Percentiles rank a stretch among this genome's conserved stretches.
phyloP scores from a whole-genome alignment of 2,888 invertebrate species.

The Diplazon laetatorius region DNA sequence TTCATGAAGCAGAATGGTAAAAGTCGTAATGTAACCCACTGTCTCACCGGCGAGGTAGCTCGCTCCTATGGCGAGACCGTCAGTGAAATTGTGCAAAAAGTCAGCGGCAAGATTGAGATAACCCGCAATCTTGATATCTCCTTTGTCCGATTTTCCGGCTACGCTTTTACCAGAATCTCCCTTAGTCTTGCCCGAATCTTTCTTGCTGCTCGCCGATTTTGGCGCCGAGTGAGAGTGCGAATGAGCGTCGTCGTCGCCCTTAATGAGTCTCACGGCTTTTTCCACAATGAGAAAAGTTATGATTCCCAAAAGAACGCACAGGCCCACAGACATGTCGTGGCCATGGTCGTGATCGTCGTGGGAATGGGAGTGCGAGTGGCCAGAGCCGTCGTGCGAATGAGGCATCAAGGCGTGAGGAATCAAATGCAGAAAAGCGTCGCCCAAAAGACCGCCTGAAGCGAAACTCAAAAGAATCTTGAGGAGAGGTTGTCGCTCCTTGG shows the following conservation, averaged over 20 bases:
- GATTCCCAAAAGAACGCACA: slow-evolving; percentile 97
- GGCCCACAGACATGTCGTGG: slow-evolving; percentile 95
- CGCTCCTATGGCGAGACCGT: slow-evolving; percentile 99
- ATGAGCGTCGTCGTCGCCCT: slow-evolving; percentile 90
- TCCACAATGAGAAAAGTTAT: slow-evolving; percentile 96
- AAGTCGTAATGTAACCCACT: slow-evolving; percentile 94
- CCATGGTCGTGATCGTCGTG: slow-evolving; percentile 84
- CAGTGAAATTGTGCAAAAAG: slow-evolving; percentile 99
- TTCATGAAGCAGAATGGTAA: slow-evolving; percentile 98
- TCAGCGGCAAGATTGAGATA: slow-evolving; percentile 99
- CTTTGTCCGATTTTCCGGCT: slow-evolving; percentile 72
- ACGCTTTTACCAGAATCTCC: slow-evolving; percentile 62
- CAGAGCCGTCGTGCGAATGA: slow-evolving; percentile 80
- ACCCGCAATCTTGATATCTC: slow-evolving; percentile 91
- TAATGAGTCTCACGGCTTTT: slow-evolving; percentile 94
- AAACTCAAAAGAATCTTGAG: slow-evolving; percentile 96
- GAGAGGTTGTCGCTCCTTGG: slow-evolving; percentile 91
- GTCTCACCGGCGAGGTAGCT: slow-evolving; percentile 96
- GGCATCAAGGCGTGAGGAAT: slow-evolving; percentile 96
- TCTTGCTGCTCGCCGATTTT: slow-evolving; percentile 32
- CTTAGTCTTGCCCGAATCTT: slow-evolving; percentile 47
- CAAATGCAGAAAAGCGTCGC: slow-evolving; percentile 99
- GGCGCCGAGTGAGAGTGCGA: slow-evolving; percentile 83
- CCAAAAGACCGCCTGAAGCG: slow-evolving; percentile 97
- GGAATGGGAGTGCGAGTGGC: slow-evolving; percentile 83